Conservation (phyloP, 2,797 vertebrate genomes). For the Enteromius radiatus region DNA sequence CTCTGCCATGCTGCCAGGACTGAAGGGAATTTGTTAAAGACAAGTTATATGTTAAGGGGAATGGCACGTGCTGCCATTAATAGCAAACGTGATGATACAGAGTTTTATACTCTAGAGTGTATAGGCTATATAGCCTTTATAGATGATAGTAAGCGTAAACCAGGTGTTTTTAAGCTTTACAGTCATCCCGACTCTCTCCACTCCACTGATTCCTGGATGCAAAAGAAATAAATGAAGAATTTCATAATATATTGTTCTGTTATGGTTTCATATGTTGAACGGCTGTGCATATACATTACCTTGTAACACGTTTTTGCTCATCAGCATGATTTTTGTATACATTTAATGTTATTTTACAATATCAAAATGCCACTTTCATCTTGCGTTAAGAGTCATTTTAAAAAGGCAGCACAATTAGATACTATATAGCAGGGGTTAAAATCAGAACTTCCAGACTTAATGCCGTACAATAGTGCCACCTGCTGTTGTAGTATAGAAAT, state of each 20-base stretch:
- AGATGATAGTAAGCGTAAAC: background rate
- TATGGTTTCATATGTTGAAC: background rate
- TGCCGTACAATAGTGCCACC: conserved; percentile 7
- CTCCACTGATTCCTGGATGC: background rate
- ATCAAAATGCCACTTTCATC: background rate
- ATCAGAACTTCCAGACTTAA: background rate
- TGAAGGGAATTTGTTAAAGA: background rate
- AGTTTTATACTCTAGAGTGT: background rate
- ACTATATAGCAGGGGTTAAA: background rate
- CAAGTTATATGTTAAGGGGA: background rate
- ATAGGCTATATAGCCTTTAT: background rate
- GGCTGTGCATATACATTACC: background rate
- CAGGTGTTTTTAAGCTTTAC: background rate
- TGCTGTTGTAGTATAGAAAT: background rate
- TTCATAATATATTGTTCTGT: background rate
- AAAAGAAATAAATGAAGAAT: background rate
- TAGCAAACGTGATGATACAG: background rate
- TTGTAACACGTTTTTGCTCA: background rate
- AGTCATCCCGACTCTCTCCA: background rate
- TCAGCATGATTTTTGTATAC: background rate
- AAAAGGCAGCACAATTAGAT: background rate
- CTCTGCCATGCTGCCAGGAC: too few species aligned
- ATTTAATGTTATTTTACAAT: background rate
- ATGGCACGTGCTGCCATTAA: background rate
- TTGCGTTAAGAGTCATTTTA: background rate